A percentile compares a stretch with the other conserved stretches of the same genome.
Evolutionary conservation across 2,888 invertebrate species (phyloP).

Genomic region (Zaprionus bogoriensis): DNA sequence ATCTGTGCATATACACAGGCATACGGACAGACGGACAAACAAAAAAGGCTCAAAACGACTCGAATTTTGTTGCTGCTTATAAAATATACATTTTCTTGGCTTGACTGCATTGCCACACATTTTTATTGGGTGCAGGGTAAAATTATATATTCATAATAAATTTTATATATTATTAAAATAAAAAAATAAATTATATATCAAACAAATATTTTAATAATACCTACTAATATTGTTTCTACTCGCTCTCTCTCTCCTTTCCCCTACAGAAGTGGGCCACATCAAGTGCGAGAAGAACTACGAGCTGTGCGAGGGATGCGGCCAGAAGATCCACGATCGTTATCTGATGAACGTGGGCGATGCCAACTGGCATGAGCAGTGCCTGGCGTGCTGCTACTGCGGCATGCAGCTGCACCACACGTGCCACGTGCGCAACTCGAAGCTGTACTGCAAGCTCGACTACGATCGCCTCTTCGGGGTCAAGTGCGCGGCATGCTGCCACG

Average conservation of each 20-base stretch:
- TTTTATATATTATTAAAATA: too few species aligned
- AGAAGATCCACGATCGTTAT: slow-evolving; percentile 97
- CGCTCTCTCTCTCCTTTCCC: background rate
- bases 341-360: slow-evolving; percentile 96
- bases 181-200: too few species aligned
- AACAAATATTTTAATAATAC: too few species aligned
- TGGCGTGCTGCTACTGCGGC: slow-evolving; percentile 97
- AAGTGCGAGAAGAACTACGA: slow-evolving; percentile 92
- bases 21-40: too few species aligned
- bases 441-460: slow-evolving; percentile 98
- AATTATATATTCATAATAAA: too few species aligned
- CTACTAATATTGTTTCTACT: too few species aligned
- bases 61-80: too few species aligned
- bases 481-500: slow-evolving; percentile 95
- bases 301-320: slow-evolving; percentile 96
- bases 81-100: too few species aligned
- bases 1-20: too few species aligned
- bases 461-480: slow-evolving; percentile 97
- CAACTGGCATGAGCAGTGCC: slow-evolving; percentile 98
- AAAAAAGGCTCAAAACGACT: too few species aligned
- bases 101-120: too few species aligned
- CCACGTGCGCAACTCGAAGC: slow-evolving; percentile 95
- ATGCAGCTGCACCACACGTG: slow-evolving; percentile 95
- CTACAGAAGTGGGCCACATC: slow-evolving; percentile 85
- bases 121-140: too few species aligned